phyloP scores from a whole-genome alignment of 1,140 invertebrate species.

The Ceratosolen solmsi region DNA sequence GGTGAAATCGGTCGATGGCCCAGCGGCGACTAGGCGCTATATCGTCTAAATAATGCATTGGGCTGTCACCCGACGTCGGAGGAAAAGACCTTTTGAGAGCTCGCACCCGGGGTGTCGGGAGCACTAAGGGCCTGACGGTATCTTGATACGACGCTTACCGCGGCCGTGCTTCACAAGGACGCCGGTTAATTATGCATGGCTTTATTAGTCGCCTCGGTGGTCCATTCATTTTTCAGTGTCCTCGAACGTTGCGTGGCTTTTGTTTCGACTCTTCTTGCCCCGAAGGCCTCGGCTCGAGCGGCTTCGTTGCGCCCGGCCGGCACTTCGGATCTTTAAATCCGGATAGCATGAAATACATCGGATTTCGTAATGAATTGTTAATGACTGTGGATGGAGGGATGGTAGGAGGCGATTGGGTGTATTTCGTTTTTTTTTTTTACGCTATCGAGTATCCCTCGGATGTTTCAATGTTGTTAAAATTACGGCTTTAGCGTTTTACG shows the following conservation, averaged over 20 bases:
- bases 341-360: no score
- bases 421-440: no score
- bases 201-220: conserved; percentile 24
- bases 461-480: no score
- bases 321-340: no score
- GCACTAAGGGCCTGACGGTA: neutral
- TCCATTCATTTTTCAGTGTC: conserved; percentile 18
- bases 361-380: no score
- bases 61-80: neutral
- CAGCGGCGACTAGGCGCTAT: neutral
- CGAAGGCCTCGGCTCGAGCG: no score
- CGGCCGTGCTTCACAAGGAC: neutral
- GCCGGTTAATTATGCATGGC: conserved; percentile 34
- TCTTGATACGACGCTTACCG: conserved; percentile 18
- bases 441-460: no score
- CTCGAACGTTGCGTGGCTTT: neutral
- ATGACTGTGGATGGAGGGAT: no score
- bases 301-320: no score
- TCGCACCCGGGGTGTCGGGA: neutral
- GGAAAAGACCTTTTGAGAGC: neutral
- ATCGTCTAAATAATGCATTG: conserved; percentile 46
- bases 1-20: neutral
- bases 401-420: no score
- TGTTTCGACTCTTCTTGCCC: neutral
- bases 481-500: no score